Percentiles rank a stretch among this genome's conserved stretches.
Conservation (phyloP, 1,140 invertebrate genomes). For the Brachionus asplanchnoidis region DNA sequence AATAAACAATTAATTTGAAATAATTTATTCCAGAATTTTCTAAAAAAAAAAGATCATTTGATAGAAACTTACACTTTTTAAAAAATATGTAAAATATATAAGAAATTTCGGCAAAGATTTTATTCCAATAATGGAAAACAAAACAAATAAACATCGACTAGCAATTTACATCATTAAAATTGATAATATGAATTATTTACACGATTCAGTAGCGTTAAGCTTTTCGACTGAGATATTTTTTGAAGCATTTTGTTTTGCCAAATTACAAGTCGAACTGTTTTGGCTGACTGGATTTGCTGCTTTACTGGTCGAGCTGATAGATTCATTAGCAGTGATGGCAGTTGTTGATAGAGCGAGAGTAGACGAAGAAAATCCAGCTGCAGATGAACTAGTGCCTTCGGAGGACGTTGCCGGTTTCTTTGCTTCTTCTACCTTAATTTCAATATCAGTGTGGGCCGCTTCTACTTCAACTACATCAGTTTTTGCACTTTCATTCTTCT, state of each 20-base stretch:
- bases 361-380: not conserved
- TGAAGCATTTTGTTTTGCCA: not conserved
- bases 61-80: not conserved
- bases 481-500: not conserved
- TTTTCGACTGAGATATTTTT: slow-evolving; percentile 2
- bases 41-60: not conserved
- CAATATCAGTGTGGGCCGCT: not conserved
- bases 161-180: not conserved
- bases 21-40: not conserved
- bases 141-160: slow-evolving; percentile 28
- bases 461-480: not conserved
- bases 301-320: not conserved
- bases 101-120: not conserved
- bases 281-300: not conserved
- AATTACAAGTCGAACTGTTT: not conserved
- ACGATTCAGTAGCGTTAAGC: not conserved
- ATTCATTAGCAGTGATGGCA: not conserved
- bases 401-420: not conserved
- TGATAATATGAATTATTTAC: not conserved
- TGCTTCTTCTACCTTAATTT: not conserved
- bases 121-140: not conserved
- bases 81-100: not conserved
- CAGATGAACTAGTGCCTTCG: not conserved
- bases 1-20: not conserved
- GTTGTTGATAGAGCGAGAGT: not conserved